These are phyloP conservation scores for Druon quercuslanigerum DNA, from an alignment of 1,140 invertebrate species.

Conservation along the genomic window DNA sequence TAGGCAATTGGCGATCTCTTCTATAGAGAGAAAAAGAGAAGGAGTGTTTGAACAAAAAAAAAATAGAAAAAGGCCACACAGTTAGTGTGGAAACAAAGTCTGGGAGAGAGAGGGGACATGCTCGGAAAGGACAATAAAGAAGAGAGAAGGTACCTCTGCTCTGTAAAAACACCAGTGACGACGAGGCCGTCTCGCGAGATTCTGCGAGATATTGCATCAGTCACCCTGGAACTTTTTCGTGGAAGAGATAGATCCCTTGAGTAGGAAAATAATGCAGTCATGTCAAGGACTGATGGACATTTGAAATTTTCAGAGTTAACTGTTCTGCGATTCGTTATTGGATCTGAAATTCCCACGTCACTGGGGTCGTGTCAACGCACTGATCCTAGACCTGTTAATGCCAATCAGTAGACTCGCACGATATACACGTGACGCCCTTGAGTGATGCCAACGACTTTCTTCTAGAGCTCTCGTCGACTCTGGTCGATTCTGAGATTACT, in stretches of 20 bases:
- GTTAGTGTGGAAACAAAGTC: slow-evolving; percentile 27
- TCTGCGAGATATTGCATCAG: slow-evolving; percentile 55
- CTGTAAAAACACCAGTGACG: not conserved
- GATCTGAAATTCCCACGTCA: not conserved
- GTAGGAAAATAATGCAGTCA: not conserved
- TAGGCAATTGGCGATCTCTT: not conserved
- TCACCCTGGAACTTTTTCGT: slow-evolving; percentile 28
- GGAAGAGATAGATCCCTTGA: slow-evolving; percentile 7
- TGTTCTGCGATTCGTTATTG: not conserved
- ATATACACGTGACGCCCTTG: slow-evolving; percentile 19
- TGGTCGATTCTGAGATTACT: too few relatives aligned
- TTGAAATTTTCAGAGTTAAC: not conserved
- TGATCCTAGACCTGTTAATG: slow-evolving; percentile 10
- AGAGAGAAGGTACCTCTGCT: slow-evolving; percentile 31
- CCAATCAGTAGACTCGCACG: slow-evolving; percentile 3
- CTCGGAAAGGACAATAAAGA: slow-evolving; percentile 29
- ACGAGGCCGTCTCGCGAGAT: slow-evolving; percentile 52
- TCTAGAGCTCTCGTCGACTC: not conserved
- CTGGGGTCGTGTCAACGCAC: not conserved
- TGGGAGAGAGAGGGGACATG: not conserved
- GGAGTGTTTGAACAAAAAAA: not conserved
- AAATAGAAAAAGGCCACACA: slow-evolving; percentile 8
- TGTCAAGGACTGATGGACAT: not conserved
- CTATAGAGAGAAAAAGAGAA: slow-evolving; percentile 27
- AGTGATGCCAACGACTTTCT: not conserved